Evolutionary conservation across 1,140 invertebrate species (phyloP).

Genomic region (Papilio dardanus): DNA sequence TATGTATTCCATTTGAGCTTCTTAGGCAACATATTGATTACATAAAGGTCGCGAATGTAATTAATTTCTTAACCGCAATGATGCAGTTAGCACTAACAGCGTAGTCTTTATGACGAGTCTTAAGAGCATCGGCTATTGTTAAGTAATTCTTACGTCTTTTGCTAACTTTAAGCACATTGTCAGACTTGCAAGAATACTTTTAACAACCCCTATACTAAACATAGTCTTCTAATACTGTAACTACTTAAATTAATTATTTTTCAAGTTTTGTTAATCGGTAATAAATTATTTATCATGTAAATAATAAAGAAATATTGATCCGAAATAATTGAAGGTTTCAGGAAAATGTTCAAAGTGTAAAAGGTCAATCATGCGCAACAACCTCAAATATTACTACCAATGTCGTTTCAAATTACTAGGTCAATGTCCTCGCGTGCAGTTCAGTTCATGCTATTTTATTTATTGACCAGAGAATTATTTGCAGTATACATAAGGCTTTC

Average conservation of each 20-base stretch:
- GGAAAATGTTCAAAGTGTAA: slow-evolving; percentile 22
- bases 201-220: too few relatives aligned
- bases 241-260: too few relatives aligned
- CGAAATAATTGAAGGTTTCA: slow-evolving; percentile 30
- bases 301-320: neutral
- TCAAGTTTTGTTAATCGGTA: too few relatives aligned
- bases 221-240: neutral
- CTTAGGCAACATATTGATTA: slow-evolving; percentile 25
- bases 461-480: neutral
- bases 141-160: neutral
- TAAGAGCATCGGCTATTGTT: neutral
- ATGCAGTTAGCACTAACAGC: neutral
- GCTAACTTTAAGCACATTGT: too few relatives aligned
- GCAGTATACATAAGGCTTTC: neutral
- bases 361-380: slow-evolving; percentile 14
- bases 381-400: slow-evolving; percentile 5
- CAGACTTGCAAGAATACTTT: too few relatives aligned
- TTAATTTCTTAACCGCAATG: slow-evolving; percentile 10
- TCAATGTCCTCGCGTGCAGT: slow-evolving; percentile 26
- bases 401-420: slow-evolving; percentile 33
- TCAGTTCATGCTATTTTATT: neutral
- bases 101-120: neutral
- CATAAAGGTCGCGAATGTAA: slow-evolving; percentile 28
- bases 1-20: slow-evolving; percentile 25
- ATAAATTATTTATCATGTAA: too few relatives aligned